Conservation (phyloP, 2,797 vertebrate species). For the Leucoraja ocellata region DNA sequence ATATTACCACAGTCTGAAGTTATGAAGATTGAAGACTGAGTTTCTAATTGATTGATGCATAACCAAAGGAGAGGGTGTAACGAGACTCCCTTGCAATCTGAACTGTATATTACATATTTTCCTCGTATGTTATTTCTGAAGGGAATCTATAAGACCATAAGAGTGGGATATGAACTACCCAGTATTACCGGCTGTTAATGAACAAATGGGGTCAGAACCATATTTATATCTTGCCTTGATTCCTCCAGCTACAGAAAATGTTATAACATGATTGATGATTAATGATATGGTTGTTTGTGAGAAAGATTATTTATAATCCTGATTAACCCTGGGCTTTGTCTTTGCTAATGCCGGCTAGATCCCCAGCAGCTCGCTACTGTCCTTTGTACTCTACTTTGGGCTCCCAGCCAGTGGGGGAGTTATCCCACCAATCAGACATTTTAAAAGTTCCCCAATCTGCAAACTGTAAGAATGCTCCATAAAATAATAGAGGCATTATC, state of each 20-base stretch:
- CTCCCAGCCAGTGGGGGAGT: not conserved
- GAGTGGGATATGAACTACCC: not conserved
- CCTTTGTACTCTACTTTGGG: not conserved
- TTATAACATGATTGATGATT: not conserved
- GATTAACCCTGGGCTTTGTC: not conserved
- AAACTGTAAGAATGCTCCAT: not conserved
- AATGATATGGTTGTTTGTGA: too few species aligned
- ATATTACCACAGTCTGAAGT: not conserved
- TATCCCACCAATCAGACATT: not conserved
- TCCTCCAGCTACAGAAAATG: not conserved
- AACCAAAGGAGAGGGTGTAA: not conserved
- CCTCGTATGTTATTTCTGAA: not conserved
- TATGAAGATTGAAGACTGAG: not conserved
- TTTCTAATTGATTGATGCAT: not conserved
- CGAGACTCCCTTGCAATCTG: not conserved
- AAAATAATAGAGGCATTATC: not conserved
- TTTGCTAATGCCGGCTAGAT: not conserved
- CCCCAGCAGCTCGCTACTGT: not conserved
- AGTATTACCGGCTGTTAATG: not conserved
- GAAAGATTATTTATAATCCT: not conserved
- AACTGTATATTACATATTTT: not conserved
- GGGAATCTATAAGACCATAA: not conserved
- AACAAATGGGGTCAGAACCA: not conserved
- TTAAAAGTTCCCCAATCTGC: not conserved
- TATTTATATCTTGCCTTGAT: not conserved